Percentiles rank a stretch among this genome's conserved stretches.
phyloP scores from a whole-genome alignment of 1,140 invertebrate genomes.

The Musca vetustissima region DNA sequence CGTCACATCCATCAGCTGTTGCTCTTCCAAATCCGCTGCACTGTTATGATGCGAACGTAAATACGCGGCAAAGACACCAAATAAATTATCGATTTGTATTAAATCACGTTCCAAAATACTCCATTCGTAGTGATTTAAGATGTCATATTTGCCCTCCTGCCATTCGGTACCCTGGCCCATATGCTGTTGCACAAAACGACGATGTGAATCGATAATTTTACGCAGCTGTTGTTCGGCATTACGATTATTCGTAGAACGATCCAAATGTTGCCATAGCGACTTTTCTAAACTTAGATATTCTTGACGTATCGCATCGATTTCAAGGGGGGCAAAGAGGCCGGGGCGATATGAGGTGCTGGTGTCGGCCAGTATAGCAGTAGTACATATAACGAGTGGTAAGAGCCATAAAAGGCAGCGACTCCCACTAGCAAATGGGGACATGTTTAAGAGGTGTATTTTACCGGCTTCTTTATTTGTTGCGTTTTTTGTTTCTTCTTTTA shows the following conservation, averaged over 20 bases:
- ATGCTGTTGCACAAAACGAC: conserved; percentile 35
- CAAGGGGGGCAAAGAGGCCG: background rate
- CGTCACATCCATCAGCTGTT: conserved; percentile 65
- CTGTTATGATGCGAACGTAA: conserved; percentile 32
- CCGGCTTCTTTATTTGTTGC: background rate
- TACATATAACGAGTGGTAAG: background rate
- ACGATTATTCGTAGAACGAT: conserved; percentile 36
- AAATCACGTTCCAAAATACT: conserved; percentile 44
- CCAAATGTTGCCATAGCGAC: conserved; percentile 44
- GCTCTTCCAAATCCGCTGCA: conserved; percentile 42
- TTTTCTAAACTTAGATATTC: conserved; percentile 57
- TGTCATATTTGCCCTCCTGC: conserved; percentile 35
- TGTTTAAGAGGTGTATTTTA: too few relatives aligned
- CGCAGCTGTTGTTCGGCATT: conserved; percentile 41
- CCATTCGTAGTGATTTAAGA: conserved; percentile 51
- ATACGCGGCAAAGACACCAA: conserved; percentile 40
- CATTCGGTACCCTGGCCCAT: conserved; percentile 35
- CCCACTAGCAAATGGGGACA: background rate
- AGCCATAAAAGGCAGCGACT: background rate
- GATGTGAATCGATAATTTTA: conserved; percentile 46
- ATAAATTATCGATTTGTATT: conserved; percentile 40
- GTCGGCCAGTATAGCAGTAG: background rate
- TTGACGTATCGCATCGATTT: conserved; percentile 60
- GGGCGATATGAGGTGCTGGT: background rate
- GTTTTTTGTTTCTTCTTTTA: too few relatives aligned